phyloP scores from a whole-genome alignment of 1,140 invertebrate species.

The Drosophila insularis region DNA sequence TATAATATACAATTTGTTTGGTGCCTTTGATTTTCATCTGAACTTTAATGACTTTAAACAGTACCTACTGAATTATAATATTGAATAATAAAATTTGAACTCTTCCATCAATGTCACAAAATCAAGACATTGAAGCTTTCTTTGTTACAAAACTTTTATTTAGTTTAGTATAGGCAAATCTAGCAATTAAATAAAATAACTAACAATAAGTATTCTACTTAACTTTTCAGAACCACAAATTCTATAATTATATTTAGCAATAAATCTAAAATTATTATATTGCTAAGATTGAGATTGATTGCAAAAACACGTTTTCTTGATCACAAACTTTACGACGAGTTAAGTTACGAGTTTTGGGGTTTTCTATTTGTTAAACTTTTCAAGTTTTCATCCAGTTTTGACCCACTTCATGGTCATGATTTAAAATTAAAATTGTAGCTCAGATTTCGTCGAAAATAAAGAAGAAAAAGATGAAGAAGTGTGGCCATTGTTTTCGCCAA shows the following conservation, averaged over 20 bases:
- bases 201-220: no score
- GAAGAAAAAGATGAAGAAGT: background rate
- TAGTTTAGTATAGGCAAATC: no score
- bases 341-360: background rate
- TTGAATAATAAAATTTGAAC: no score
- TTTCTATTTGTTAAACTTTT: background rate
- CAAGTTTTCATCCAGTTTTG: background rate
- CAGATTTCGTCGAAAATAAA: background rate
- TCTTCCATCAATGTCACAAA: no score
- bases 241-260: background rate
- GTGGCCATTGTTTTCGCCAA: conserved; percentile 27
- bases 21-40: background rate
- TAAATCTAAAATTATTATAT: background rate
- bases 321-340: background rate
- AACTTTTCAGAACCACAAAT: background rate
- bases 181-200: no score
- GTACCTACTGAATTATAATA: no score
- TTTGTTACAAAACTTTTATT: no score
- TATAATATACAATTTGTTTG: background rate
- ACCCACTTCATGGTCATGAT: background rate
- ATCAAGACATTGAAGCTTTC: no score
- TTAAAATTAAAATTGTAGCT: conserved; percentile 9
- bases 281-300: background rate
- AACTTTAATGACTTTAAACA: background rate
- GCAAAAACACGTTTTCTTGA: background rate